These are phyloP conservation scores for Hemichromis elongatus DNA, from an alignment of 2,113 vertebrate genomes.

Conservation along the genomic window DNA sequence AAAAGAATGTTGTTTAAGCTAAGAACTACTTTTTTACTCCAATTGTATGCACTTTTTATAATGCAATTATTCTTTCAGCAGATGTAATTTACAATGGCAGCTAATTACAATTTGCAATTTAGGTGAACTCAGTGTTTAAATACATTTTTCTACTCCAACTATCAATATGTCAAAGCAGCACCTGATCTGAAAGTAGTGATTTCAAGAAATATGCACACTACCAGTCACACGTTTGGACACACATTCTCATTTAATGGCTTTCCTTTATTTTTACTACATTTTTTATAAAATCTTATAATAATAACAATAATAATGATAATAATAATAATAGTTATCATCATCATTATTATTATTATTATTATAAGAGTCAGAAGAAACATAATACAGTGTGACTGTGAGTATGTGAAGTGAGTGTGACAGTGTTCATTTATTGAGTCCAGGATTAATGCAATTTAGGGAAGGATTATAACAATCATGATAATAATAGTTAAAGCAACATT, in stretches of 20 bases:
- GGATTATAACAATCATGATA: not conserved
- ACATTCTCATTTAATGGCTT: not conserved
- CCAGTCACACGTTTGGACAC: not conserved
- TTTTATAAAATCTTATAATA: accelerated
- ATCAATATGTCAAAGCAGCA: not conserved
- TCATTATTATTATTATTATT: no score
- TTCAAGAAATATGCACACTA: accelerated
- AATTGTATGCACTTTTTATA: not conserved
- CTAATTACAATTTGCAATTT: not conserved
- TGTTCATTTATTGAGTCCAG: not conserved
- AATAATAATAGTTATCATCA: not conserved
- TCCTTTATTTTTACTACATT: not conserved
- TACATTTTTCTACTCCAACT: not conserved
- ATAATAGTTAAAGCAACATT: not conserved
- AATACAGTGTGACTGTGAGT: not conserved
- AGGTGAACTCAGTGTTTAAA: not conserved
- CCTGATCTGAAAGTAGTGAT: not conserved
- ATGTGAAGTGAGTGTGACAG: not conserved
- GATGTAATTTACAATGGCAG: not conserved
- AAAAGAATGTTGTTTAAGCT: not conserved
- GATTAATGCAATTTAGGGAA: not conserved
- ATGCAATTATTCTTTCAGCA: not conserved
- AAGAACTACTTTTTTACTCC: not conserved
- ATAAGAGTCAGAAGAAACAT: not conserved
- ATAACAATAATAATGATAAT: not conserved